Evolutionary conservation across 2,888 invertebrate genomes (phyloP).

Genomic region (Chrysina gloriosa): DNA sequence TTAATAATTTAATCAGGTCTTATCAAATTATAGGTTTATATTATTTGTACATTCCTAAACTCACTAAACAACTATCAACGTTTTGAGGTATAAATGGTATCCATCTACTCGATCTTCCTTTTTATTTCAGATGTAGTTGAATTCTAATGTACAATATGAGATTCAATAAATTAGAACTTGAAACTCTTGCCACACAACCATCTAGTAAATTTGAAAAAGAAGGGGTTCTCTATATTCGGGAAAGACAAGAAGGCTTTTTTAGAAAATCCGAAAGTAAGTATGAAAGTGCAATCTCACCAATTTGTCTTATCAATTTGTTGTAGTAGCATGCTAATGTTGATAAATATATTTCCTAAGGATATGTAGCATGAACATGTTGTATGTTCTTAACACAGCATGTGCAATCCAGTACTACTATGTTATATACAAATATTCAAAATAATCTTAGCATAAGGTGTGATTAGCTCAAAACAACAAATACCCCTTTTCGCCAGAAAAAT

Average conservation of each 20-base stretch:
- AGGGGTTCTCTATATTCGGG: slow-evolving; percentile 86
- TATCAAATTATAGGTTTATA: too few species aligned
- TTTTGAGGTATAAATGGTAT: too few species aligned
- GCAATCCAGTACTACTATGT: slow-evolving; percentile 14
- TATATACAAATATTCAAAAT: background rate
- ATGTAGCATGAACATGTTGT: slow-evolving; percentile 45
- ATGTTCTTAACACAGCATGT: slow-evolving; percentile 44
- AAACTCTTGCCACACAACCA: slow-evolving; percentile 86
- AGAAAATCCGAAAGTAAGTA: slow-evolving; percentile 89
- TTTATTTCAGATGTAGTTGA: slow-evolving; percentile 35
- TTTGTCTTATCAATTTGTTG: background rate
- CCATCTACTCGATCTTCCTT: background rate
- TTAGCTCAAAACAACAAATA: too few species aligned
- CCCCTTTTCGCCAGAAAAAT: too few species aligned
- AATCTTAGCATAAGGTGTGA: background rate
- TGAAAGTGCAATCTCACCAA: slow-evolving; percentile 13
- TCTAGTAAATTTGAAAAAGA: slow-evolving; percentile 92
- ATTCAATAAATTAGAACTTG: slow-evolving; percentile 90
- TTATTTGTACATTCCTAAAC: too few species aligned
- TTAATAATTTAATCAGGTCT: slow-evolving; percentile 28
- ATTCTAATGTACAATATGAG: slow-evolving; percentile 72
- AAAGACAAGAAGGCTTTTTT: slow-evolving; percentile 92
- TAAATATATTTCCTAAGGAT: slow-evolving; percentile 12
- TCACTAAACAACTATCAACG: too few species aligned
- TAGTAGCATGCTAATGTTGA: slow-evolving; percentile 39